Percentiles rank a stretch among this genome's conserved stretches.
Conservation (phyloP, 1,140 invertebrate species). For the Marisa cornuarietis region DNA sequence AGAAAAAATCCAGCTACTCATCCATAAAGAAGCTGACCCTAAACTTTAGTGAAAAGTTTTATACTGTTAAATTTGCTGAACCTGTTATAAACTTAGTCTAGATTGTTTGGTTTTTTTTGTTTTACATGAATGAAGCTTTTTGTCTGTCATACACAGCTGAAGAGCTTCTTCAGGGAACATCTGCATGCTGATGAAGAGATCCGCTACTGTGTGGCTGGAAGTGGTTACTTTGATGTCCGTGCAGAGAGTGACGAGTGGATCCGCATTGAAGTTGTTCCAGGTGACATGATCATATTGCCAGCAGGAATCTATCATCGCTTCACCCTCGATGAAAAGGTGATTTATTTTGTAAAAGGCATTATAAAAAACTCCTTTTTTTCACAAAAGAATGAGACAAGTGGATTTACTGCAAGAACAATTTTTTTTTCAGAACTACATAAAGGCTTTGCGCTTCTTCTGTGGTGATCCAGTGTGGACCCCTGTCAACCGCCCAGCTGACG, state of each 20-base stretch:
- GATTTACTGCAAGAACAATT: background rate
- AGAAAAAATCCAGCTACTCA: background rate
- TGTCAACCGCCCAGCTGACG: slow-evolving; percentile 86
- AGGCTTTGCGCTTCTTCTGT: slow-evolving; percentile 86
- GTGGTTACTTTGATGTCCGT: slow-evolving; percentile 96
- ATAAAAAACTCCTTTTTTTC: background rate
- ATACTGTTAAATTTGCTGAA: background rate
- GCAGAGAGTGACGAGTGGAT: slow-evolving; percentile 87
- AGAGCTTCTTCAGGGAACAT: slow-evolving; percentile 92
- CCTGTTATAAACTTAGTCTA: background rate
- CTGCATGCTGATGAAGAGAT: slow-evolving; percentile 98
- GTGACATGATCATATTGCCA: slow-evolving; percentile 93
- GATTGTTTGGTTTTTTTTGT: background rate
- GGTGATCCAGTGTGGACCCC: slow-evolving; percentile 93
- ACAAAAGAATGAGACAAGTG: background rate
- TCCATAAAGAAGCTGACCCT: background rate
- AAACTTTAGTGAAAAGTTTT: background rate
- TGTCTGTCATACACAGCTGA: slow-evolving; percentile 71
- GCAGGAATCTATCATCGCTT: slow-evolving; percentile 98
- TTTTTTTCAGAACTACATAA: slow-evolving; percentile 83
- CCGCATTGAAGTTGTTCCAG: slow-evolving; percentile 83
- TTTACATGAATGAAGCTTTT: background rate
- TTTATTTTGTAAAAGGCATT: background rate
- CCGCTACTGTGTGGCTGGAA: slow-evolving; percentile 84
- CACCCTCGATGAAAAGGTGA: slow-evolving; percentile 79